Evolutionary conservation across 2,113 vertebrate species (phyloP), one percentile per base, ranked within the genome.

Genomic region (Dermatemys mawii): DNA sequence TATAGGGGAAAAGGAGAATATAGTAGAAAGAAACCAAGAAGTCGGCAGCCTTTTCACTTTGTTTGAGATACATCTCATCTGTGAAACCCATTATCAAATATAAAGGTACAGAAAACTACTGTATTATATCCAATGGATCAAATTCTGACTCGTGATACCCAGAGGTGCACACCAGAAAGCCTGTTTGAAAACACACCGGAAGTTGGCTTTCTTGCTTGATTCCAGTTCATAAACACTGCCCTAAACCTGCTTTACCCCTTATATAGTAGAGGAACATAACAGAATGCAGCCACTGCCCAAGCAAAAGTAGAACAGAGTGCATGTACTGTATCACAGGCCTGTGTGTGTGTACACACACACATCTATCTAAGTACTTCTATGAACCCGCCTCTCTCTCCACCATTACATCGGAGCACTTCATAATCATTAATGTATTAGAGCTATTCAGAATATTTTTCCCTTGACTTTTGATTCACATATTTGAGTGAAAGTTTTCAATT

Each of bases 181-280:
- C 14, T 48, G 4, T 19, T 38, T 0, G 1, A 24, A 83, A 75
- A 67, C 10, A 63, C 83, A 22, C 5, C 32, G 11, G 3, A 46
- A 51, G 8, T 29, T 80, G 4, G 3, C 70, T 88, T 6, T 0
- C 0, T 38, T 41, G 11, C 0, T 26, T 49, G 12, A 63, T 46
- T 79, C 35, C 78, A 54, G 3, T 5, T 54, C 35, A 10, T 8
- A 29, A 73, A 78, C 11, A 2, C 19, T 78, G 53, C 32, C 57
- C 12, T 38, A 70, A 21, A 70, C 8, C 17, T 70, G 21, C 5
- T 44, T 3, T 44, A 44, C 38, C 22, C 12, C 41, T 41, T 5
- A 75, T 75, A 27, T 73, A 73, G 38, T 22, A 38, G 70, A 75
- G 24, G 70, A 75, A 26, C 24, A 44, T 44, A 75, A 75, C 38